Evolutionary conservation across 2,888 invertebrate species (phyloP), one percentile per base, ranked within the genome.

Genomic region (Imbricaverruca yamaguchii): DNA sequence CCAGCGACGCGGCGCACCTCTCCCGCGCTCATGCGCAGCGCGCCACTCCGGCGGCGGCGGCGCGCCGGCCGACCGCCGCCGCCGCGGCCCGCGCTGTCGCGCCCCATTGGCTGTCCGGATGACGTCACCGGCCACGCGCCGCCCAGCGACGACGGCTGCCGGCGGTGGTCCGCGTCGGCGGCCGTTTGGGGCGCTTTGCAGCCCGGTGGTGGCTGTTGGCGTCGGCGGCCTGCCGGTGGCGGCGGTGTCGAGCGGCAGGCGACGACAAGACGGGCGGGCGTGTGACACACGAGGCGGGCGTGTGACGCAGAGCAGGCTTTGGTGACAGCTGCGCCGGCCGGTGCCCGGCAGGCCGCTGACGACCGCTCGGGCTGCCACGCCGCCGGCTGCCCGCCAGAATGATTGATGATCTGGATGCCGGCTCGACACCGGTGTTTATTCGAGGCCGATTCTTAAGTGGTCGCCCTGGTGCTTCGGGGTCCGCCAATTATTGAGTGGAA

Each of bases 131-230:
- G 21, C 3, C n/a, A 56, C 10, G 77, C 55, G 21, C 77, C 77
- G 55, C 77, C 77, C 55, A 39, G 53, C 18, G 74, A 15, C 12
- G 11, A 59, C 11, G 59, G 59, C 59, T 13, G 74, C 18, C 55
- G 74, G 53, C 18, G 53, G 74, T 6, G 9, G 39, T 53, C 74
- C 53, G 53, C 8, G 74, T 12, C 21, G 18, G 21, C n/a, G 13
- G 77, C 39, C 69, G 25, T 69, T 69, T 69, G 9, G 69, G 69
- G 69, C 39, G 69, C 7, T 39, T 69, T 69, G 69, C 69, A 65
- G 65, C n/a, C 23, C 8, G 65, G 9, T 65, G n/a, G 65, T 23
- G 23, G 65, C 8, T 23, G n/a, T n/a, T 7, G 7, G n/a, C 0
- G 23, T 8, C n/a, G 65, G 9, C n/a, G 65, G 65, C 8, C n/a